Evolutionary conservation across 2,797 vertebrate species (phyloP).

Genomic region (Pipistrellus nathusii): DNA sequence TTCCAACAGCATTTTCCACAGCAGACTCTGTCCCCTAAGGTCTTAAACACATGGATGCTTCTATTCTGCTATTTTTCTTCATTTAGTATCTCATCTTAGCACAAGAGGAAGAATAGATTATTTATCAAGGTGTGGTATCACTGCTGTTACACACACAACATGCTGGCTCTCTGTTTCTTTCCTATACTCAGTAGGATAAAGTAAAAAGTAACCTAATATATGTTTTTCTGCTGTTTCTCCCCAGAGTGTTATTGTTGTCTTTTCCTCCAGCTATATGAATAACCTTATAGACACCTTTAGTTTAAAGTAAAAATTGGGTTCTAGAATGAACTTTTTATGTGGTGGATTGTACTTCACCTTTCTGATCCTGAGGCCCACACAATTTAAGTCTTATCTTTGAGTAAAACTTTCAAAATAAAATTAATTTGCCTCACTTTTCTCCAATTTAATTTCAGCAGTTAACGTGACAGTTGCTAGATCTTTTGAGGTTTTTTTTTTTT

Average conservation of each 20-base stretch:
- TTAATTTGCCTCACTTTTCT: background rate
- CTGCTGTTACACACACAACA: background rate
- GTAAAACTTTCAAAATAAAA: constrained; percentile 17
- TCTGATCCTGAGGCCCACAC: background rate
- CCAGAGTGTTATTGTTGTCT: background rate
- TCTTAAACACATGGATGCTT: constrained; percentile 65
- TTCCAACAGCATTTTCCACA: constrained; percentile 62
- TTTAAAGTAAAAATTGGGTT: constrained; percentile 5
- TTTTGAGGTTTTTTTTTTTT: constrained; percentile 34
- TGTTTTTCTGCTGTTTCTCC: constrained; percentile 47
- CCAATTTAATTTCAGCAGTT: constrained; percentile 8
- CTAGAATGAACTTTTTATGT: background rate
- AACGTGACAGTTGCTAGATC: background rate
- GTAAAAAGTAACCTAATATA: background rate
- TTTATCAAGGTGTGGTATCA: constrained; percentile 7
- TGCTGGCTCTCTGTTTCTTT: background rate
- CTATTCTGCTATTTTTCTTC: constrained; percentile 73
- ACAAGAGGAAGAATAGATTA: constrained; percentile 51
- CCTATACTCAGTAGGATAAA: constrained; percentile 5
- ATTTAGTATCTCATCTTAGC: constrained; percentile 66
- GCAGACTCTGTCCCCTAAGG: constrained; percentile 43
- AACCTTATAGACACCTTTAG: background rate
- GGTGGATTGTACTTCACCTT: background rate
- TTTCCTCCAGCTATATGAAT: background rate
- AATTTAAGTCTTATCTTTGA: background rate